These are phyloP conservation scores for Lydus trimaculatus DNA, from an alignment of 2,888 invertebrate species.

Conservation along the genomic window DNA sequence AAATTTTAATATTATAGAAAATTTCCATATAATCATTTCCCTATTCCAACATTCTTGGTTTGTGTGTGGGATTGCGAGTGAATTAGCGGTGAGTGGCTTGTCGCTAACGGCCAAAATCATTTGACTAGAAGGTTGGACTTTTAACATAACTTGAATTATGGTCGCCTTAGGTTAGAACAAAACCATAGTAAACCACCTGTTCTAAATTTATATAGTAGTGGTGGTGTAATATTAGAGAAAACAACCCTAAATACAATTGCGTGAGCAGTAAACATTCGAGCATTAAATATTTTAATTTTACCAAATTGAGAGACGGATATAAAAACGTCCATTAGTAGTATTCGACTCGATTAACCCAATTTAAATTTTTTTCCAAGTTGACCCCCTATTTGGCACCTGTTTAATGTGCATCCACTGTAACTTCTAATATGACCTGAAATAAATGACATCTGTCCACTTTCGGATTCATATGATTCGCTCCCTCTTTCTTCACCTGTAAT, in stretches of 20 bases:
- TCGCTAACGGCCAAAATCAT: slow-evolving; percentile 25
- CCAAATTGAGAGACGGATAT: neutral
- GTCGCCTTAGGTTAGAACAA: slow-evolving; percentile 14
- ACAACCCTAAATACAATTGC: neutral
- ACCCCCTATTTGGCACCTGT: neutral
- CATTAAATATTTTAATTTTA: slow-evolving; percentile 1
- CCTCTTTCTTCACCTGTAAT: neutral
- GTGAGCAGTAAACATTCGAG: neutral
- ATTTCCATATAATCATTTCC: neutral
- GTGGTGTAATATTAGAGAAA: neutral
- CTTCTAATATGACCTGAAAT: neutral
- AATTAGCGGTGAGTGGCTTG: slow-evolving; percentile 34
- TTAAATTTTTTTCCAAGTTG: neutral
- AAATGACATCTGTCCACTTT: neutral
- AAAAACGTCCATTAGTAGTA: neutral
- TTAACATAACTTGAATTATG: slow-evolving; percentile 30
- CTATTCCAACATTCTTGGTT: too few relatives aligned
- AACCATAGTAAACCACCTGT: slow-evolving; percentile 26
- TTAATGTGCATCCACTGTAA: neutral
- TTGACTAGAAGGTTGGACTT: slow-evolving; percentile 26
- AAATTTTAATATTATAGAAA: neutral
- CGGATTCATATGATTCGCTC: neutral
- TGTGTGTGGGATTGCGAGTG: slow-evolving; percentile 30
- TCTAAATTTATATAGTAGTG: neutral
- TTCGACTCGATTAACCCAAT: neutral